Base-by-base conservation (phyloP, 2,113 vertebrate species). In the Sinocyclocheilus rhinocerous region DNA sequence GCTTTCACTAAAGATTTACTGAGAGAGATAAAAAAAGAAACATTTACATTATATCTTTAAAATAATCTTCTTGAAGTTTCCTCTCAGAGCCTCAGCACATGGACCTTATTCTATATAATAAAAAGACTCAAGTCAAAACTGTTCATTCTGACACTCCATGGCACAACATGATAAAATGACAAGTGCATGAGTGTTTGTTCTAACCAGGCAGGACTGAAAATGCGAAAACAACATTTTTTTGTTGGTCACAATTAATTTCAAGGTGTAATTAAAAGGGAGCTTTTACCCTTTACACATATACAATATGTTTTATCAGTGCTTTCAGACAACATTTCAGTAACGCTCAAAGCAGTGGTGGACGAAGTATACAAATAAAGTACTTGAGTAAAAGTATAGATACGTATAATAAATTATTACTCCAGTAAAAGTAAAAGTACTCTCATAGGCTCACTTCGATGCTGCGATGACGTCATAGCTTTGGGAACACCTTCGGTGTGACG, bases 11-110 rank as follows among this genome's bases (percentile, higher is more conserved):
- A 76, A 76, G 20, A 76, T 48, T 50, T 26, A 75, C 42, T 48
- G 42, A 48, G 11, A 26, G 29, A 26, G 36, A 20, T 73, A 39
- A 0, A 29, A 22, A 33, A 79, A 36, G 26, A 78, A 80, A 85
- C 11, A 70, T 79, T 42, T 80, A 73, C 57, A 33, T 24, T 6
- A 72, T 69, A 72, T 76, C 45, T 84, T 69, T 48, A n/a, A 59
- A 76, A 57, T 36, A 72, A 50, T 57, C 61, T 84, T 20, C 26
- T 69, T 67, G 70, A 76, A 77, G 33, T 76, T 82, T 84, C 42
- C 29, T 33, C 29, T 33, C 29, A 45, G n/a, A 24, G 42, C 22
- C 36, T 39, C 9, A 39, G 69, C 69, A 72, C 33, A 10, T 61
- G 8, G 6, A 61, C 8, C 1, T 18, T 20, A 72, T 39, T 72